Base-by-base conservation (phyloP, 2,888 invertebrate species). In the Axea sp. region DNA sequence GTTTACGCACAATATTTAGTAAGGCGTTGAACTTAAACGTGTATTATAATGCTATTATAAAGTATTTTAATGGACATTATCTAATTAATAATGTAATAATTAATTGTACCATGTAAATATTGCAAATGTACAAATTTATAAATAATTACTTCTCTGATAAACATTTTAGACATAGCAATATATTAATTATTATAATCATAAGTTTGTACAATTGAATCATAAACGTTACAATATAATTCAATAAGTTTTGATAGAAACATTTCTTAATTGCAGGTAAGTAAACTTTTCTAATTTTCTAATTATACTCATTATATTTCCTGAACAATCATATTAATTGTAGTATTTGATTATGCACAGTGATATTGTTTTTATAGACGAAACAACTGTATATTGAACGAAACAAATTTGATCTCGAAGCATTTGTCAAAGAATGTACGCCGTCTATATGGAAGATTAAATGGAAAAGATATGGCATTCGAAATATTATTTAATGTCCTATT, bases 401-500 rank as follows among this genome's bases (percentile, higher is more conserved):
- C 45, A 55, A 55, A 55, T 37, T 65, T 65, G 45, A 43, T 65
- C 37, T 45, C 17, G 30, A 45, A 39, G 12, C 37, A 67, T 67
- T 57, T 41, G 33, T 49, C 24, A 41, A 57, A 67, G 37, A 39
- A 57, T 31, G 45, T 57, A 43, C 9, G 49, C 15, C 8, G 7
- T 67, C 47, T 67, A 41, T 49, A 14, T 68, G 11, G 43, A 73
- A 77, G 67, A 77, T 78, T 75, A 77, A 53, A 76, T 76, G 80
- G 77, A 78, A 81, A 80, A 82, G 81, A 81, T 83, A 82, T 78
- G 76, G 76, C 73, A 77, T 76, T 78, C 75, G 78, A 73, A 73
- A 77, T 76, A 77, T 82, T 82, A 82, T 83, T 83, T 83, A 81
- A 83, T 79, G 78, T 78, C 80, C 83, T 78, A 81, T 83, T 82